phyloP scores from a whole-genome alignment of 2,113 vertebrate genomes.

The Vulpes ferrilata region DNA sequence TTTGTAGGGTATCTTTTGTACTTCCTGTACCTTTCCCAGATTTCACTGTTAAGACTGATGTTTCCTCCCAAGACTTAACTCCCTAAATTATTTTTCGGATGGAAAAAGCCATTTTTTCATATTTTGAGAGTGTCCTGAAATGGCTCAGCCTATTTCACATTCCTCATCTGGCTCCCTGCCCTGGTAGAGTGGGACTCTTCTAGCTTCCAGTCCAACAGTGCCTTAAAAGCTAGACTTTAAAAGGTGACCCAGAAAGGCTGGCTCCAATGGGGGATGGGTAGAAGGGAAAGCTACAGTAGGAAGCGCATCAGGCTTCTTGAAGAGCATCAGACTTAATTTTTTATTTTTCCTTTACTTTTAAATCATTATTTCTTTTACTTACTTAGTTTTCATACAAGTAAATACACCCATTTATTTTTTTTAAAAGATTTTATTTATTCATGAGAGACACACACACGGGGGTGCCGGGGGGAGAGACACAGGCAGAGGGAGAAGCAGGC shows the following conservation, averaged over 20 bases:
- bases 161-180: conserved; percentile 1
- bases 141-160: background rate
- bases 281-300: background rate
- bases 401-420: background rate
- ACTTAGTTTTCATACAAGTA: conserved; percentile 13
- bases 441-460: no score
- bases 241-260: background rate
- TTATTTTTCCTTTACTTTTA: background rate
- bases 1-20: conserved; percentile 10
- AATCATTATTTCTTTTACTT: conserved; percentile 7
- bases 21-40: background rate
- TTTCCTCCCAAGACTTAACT: conserved; percentile 7
- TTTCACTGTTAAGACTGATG: conserved; percentile 53
- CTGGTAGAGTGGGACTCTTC: background rate
- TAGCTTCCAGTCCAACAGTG: background rate
- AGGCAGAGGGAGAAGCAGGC: no score
- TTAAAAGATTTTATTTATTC: no score
- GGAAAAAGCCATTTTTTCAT: conserved; percentile 8
- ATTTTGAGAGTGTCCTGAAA: conserved; percentile 41
- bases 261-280: background rate
- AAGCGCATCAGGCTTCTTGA: background rate
- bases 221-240: background rate
- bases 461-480: no score
- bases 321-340: background rate
- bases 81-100: conserved; percentile 62